Conservation (phyloP, 1,140 invertebrate species). For the Drosophila lowei region DNA sequence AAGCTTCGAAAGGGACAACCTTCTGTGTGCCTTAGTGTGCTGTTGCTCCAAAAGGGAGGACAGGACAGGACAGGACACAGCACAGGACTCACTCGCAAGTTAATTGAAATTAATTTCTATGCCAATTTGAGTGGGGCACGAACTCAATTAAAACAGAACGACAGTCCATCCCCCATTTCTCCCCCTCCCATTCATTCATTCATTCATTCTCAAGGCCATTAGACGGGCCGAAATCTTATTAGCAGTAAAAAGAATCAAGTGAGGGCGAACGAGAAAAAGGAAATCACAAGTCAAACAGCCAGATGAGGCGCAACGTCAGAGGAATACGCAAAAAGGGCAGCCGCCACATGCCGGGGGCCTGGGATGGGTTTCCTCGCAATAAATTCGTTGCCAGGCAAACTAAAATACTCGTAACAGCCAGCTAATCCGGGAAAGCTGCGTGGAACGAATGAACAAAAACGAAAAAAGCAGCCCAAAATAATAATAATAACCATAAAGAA, state of each 20-base stretch:
- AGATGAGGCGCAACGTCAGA: slow-evolving; percentile 34
- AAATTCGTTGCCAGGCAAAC: slow-evolving; percentile 44
- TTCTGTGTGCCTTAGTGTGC: background rate
- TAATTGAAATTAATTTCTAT: slow-evolving; percentile 79
- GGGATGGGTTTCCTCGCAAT: slow-evolving; percentile 23
- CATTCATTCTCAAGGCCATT: slow-evolving; percentile 67
- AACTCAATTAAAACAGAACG: slow-evolving; percentile 70
- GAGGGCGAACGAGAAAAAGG: slow-evolving; percentile 21
- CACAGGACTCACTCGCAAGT: slow-evolving; percentile 34
- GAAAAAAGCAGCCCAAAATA: slow-evolving; percentile 60
- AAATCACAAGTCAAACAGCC: slow-evolving; percentile 50
- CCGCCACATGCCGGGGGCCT: background rate
- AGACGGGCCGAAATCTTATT: slow-evolving; percentile 73
- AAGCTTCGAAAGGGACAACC: slow-evolving; percentile 36
- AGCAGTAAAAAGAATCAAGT: slow-evolving; percentile 69
- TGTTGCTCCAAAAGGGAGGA: too few species aligned
- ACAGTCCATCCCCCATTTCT: background rate
- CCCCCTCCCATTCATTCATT: background rate
- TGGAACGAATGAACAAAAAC: slow-evolving; percentile 74
- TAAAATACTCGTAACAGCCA: slow-evolving; percentile 44
- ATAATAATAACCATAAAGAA: slow-evolving; percentile 79
- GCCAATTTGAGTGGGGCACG: slow-evolving; percentile 69
- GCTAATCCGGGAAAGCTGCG: slow-evolving; percentile 80
- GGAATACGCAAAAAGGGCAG: slow-evolving; percentile 34
- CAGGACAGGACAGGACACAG: background rate